Conservation (phyloP, 53 echinoderm and acorn worm genomes). For the Echinometra lucunter region DNA sequence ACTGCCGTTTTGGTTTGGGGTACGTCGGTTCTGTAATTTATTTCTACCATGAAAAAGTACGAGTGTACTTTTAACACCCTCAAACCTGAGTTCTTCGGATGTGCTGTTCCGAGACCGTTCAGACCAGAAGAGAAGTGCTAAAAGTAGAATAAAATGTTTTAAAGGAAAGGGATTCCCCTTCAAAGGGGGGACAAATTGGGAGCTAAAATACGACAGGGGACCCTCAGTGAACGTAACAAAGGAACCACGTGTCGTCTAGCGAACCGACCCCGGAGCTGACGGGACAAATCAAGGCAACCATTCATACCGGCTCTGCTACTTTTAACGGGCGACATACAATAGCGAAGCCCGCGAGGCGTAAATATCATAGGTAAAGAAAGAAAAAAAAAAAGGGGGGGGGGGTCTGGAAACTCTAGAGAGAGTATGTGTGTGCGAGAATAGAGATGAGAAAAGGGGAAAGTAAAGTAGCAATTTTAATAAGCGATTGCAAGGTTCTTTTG, state of each 20-base stretch:
- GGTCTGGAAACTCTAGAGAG: not conserved
- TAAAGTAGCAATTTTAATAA: constrained; percentile 68
- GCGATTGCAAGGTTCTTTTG: constrained; percentile 41
- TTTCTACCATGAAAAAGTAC: too few relatives aligned
- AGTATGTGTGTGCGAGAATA: not conserved
- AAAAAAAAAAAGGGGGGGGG: not conserved
- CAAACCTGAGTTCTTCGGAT: not conserved
- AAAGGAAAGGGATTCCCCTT: constrained; percentile 51
- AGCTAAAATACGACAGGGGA: not conserved
- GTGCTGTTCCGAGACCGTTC: not conserved
- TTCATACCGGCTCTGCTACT: constrained; percentile 43
- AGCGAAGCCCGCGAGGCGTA: constrained; percentile 63
- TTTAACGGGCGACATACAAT: constrained; percentile 60
- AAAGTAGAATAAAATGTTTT: too few relatives aligned
- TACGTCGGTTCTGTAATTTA: too few relatives aligned
- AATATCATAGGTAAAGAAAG: constrained; percentile 26
- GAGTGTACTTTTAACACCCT: not conserved
- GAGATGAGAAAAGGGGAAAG: not conserved
- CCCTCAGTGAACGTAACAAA: not conserved
- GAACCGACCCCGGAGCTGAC: constrained; percentile 26
- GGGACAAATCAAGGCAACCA: constrained; percentile 44
- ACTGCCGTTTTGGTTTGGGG: too few relatives aligned
- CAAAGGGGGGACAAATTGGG: constrained; percentile 47
- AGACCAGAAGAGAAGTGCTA: not conserved
- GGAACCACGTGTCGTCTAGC: constrained; percentile 33